Percentiles rank a stretch among this genome's conserved stretches.
phyloP scores from a whole-genome alignment of 2,113 vertebrate genomes.

The Sceloporus tristichus region DNA sequence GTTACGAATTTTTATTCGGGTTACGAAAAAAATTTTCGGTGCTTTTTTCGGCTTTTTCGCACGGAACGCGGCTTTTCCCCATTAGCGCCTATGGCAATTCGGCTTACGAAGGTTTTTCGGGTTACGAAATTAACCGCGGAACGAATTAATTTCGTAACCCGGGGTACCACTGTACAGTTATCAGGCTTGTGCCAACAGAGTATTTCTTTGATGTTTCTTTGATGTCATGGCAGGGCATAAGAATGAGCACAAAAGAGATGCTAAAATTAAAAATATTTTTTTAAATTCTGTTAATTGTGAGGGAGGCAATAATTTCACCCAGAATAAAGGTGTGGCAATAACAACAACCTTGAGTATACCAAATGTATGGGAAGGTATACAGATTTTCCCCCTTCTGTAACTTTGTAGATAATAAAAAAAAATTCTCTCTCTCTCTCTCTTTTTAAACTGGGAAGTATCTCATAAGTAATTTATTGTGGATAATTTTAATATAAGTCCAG shows the following conservation, averaged over 20 bases:
- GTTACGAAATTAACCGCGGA: no score
- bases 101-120: no score
- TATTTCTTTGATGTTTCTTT: not conserved
- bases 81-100: no score
- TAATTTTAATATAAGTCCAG: constrained; percentile 53
- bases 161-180: no score
- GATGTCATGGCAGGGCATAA: not conserved
- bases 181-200: not conserved
- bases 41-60: no score
- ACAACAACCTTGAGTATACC: not conserved
- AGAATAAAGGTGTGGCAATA: not conserved
- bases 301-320: not conserved
- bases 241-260: not conserved
- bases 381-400: not conserved
- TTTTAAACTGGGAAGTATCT: constrained; percentile 38
- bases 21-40: no score
- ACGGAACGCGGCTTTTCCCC: no score
- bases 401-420: constrained; percentile 32
- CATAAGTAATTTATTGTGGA: constrained; percentile 54
- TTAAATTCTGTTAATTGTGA: no score
- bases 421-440: not conserved
- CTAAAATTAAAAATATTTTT: not conserved
- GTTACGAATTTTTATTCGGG: no score
- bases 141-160: no score
- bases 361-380: not conserved